Percentiles rank a stretch among this genome's conserved stretches.
phyloP scores from a whole-genome alignment of 1,140 invertebrate genomes.

The Mya arenaria region DNA sequence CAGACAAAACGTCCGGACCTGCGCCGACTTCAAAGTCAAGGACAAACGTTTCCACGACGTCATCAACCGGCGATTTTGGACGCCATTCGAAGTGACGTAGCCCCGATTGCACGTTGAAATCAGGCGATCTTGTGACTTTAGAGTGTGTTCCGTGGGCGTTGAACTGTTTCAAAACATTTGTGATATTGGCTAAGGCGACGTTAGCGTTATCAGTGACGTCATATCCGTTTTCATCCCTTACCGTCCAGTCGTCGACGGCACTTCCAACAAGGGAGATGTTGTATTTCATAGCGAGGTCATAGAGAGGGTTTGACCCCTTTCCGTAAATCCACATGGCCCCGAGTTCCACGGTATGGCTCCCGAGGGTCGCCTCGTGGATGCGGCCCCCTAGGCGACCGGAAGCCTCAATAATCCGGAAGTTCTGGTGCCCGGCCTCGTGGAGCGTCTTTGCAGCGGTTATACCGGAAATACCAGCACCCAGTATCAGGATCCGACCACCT shows the following conservation, averaged over 20 bases:
- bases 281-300: constrained; percentile 2
- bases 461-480: constrained; percentile 53
- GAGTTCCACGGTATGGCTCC: constrained; percentile 28
- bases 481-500: constrained; percentile 28
- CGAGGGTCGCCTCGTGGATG: neutral
- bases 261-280: constrained; percentile 1
- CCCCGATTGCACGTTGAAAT: constrained; percentile 27
- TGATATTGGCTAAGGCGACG: neutral
- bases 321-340: constrained; percentile 51
- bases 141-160: neutral
- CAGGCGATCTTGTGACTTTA: neutral
- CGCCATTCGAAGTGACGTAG: constrained; percentile 23
- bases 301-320: constrained; percentile 34
- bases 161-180: neutral
- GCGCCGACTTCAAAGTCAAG: constrained; percentile 32
- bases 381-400: constrained; percentile 10
- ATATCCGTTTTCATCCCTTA: constrained; percentile 17
- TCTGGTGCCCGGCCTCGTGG: constrained; percentile 23
- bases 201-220: constrained; percentile 15
- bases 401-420: constrained; percentile 43
- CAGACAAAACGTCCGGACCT: neutral
- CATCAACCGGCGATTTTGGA: constrained; percentile 18
- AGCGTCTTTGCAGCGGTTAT: constrained; percentile 34
- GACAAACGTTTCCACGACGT: constrained; percentile 23
- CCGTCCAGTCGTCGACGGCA: constrained; percentile 27